These are phyloP conservation scores for Neosilurus mollespiculum DNA, from an alignment of 2,797 vertebrate species.

Conservation along the genomic window DNA sequence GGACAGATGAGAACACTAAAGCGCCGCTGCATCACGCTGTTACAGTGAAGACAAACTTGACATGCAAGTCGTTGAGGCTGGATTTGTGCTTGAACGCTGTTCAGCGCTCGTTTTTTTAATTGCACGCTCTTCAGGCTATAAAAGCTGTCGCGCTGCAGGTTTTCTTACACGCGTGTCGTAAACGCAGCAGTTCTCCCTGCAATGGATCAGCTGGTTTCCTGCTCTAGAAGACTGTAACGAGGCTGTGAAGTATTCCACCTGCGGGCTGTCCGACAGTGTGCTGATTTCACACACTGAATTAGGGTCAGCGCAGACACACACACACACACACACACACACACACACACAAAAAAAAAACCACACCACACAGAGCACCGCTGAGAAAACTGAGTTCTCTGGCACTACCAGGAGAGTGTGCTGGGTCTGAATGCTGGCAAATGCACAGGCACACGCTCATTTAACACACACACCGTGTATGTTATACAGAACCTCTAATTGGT, in stretches of 20 bases:
- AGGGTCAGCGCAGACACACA: slow-evolving; percentile 65
- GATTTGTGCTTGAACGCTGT: not conserved
- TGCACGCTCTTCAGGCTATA: not conserved
- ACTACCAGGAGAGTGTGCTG: slow-evolving; percentile 61
- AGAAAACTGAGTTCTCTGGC: slow-evolving; percentile 69
- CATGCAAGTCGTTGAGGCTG: not conserved
- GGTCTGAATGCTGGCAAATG: slow-evolving; percentile 66
- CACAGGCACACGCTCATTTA: slow-evolving; percentile 54
- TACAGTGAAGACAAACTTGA: not conserved
- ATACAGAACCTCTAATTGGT: not conserved
- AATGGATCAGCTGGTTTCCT: slow-evolving; percentile 43
- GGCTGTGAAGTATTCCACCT: slow-evolving; percentile 51
- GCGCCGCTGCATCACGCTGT: not conserved
- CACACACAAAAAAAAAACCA: too few species aligned
- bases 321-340: too few species aligned
- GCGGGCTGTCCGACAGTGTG: slow-evolving; percentile 50
- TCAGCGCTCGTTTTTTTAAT: not conserved
- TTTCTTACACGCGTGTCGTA: not conserved
- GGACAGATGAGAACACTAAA: not conserved
- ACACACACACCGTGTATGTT: slow-evolving; percentile 18
- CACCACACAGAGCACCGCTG: slow-evolving; percentile 64
- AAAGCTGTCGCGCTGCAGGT: slow-evolving; percentile 17
- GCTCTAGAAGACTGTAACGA: slow-evolving; percentile 56
- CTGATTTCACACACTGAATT: slow-evolving; percentile 74
- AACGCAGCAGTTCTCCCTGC: slow-evolving; percentile 32